A percentile compares a stretch with the other conserved stretches of the same genome.
phyloP scores from a whole-genome alignment of 2,113 vertebrate genomes.

The Barnardius zonarius region DNA sequence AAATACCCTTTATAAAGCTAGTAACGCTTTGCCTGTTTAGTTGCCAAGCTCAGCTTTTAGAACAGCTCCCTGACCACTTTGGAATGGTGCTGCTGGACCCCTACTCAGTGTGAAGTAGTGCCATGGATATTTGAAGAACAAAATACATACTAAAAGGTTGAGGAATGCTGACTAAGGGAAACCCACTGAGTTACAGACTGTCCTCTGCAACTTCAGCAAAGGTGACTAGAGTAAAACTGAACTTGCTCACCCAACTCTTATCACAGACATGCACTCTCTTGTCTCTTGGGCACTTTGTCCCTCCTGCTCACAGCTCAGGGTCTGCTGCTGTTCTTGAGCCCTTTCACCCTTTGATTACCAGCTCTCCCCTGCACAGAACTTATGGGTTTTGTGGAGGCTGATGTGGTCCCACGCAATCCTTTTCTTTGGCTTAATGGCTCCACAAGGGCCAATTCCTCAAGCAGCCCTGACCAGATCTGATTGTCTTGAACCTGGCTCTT shows the following conservation, averaged over 20 bases:
- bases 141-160: accelerated
- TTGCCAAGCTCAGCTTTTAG: neutral
- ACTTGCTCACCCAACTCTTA: neutral
- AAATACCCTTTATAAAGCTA: neutral
- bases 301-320: neutral
- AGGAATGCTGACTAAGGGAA: neutral
- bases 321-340: neutral
- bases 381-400: neutral
- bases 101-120: neutral
- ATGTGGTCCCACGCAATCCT: neutral
- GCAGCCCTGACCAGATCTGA: neutral
- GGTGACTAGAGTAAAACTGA: neutral
- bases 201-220: neutral
- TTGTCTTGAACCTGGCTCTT: neutral
- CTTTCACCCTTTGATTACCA: neutral
- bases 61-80: neutral
- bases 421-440: neutral
- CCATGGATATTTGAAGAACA: neutral
- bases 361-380: neutral
- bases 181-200: neutral
- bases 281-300: neutral
- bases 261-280: neutral
- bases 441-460: neutral
- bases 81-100: neutral
- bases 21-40: neutral